phyloP scores from a whole-genome alignment of 2,888 invertebrate genomes.

The Noctua pronuba region DNA sequence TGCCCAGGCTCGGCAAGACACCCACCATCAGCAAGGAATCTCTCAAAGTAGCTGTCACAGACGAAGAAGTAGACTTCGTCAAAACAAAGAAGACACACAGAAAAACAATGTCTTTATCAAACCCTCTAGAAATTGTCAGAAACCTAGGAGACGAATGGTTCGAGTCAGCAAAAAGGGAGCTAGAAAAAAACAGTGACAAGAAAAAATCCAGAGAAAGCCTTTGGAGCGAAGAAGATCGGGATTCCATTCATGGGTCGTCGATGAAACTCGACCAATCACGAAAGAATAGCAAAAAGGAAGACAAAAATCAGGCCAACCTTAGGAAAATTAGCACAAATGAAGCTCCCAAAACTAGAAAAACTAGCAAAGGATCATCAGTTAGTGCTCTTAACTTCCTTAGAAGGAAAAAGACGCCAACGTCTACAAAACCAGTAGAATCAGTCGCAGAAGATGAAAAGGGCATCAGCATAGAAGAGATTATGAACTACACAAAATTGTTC shows the following conservation, averaged over 20 bases:
- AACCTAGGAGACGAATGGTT: conserved; percentile 88
- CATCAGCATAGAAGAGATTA: conserved; percentile 79
- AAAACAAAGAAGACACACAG: conserved; percentile 85
- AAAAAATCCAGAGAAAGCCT: conserved; percentile 88
- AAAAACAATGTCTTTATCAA: conserved; percentile 88
- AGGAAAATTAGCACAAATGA: conserved; percentile 82
- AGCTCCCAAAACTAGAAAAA: conserved; percentile 83
- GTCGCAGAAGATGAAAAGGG: conserved; percentile 83
- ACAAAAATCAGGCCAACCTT: conserved; percentile 78
- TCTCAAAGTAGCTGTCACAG: conserved; percentile 86
- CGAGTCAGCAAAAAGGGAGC: conserved; percentile 82
- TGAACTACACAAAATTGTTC: conserved; percentile 83
- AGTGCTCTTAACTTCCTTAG: conserved; percentile 85
- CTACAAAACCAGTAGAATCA: conserved; percentile 82
- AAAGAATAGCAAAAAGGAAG: conserved; percentile 86
- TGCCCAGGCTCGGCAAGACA: conserved; percentile 83
- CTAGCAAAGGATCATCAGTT: conserved; percentile 86
- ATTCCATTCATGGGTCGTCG: conserved; percentile 84
- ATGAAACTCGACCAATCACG: conserved; percentile 82
- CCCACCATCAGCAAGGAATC: conserved; percentile 88
- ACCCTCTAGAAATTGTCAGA: conserved; percentile 87
- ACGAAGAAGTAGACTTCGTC: conserved; percentile 83
- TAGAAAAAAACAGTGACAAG: conserved; percentile 83
- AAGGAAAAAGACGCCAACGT: conserved; percentile 85
- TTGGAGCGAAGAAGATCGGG: conserved; percentile 88